These are phyloP conservation scores for Phyllostomus hastatus DNA, from an alignment of 2,113 vertebrate genomes.

Conservation along the genomic window DNA sequence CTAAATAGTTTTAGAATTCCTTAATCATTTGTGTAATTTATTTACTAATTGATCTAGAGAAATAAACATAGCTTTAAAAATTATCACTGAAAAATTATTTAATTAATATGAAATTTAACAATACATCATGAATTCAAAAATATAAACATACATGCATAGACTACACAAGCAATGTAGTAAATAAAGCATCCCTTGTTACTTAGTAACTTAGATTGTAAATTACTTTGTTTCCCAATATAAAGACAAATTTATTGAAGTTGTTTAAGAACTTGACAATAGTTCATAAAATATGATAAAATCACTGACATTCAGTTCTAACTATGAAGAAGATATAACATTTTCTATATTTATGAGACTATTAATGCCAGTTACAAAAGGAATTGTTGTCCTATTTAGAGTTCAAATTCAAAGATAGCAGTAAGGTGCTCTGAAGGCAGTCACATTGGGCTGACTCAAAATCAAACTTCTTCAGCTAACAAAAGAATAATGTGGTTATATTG, in stretches of 20 bases:
- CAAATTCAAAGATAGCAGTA: neutral
- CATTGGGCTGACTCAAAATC: neutral
- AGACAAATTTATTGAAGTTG: neutral
- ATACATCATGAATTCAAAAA: neutral
- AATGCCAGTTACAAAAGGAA: neutral
- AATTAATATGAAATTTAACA: neutral
- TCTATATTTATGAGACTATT: neutral
- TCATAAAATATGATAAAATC: neutral
- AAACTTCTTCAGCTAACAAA: neutral
- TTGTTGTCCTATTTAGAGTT: neutral
- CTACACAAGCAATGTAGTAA: neutral
- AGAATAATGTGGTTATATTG: neutral
- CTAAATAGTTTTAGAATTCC: neutral
- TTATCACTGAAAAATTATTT: neutral
- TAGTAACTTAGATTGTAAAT: neutral
- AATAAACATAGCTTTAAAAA: neutral
- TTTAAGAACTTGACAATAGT: neutral
- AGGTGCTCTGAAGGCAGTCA: neutral
- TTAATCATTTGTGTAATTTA: neutral
- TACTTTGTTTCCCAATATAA: neutral
- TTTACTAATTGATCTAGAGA: neutral
- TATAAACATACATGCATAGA: neutral
- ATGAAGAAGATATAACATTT: neutral
- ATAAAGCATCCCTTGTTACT: neutral
- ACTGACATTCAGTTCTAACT: neutral